Conservation (phyloP, 23 tunicate genomes). For the Trididemnum miniatum region DNA sequence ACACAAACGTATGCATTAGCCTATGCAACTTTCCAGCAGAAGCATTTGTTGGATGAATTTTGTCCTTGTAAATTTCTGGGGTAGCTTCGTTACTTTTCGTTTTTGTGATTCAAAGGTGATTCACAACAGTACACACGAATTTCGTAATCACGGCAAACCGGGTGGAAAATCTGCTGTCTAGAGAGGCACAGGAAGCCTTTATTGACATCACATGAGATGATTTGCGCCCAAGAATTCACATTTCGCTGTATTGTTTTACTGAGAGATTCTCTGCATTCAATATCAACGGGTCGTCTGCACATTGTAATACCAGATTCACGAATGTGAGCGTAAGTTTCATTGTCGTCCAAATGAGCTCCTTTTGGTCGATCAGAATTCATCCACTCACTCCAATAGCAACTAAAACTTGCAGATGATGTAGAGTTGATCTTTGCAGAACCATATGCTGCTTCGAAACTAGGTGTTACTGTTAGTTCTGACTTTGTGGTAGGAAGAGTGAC, state of each 20-base stretch:
- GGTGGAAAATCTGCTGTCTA: constrained; percentile 64
- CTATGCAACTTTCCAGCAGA: too few relatives aligned
- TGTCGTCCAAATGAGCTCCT: constrained; percentile 72
- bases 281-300: constrained; percentile 52
- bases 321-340: constrained; percentile 66
- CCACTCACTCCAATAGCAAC: constrained; percentile 87
- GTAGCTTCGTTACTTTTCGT: too few relatives aligned
- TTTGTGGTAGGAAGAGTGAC: too few relatives aligned
- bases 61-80: too few relatives aligned
- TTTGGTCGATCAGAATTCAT: constrained; percentile 73
- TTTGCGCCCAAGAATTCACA: constrained; percentile 52
- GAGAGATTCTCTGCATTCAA: constrained; percentile 73
- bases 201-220: constrained; percentile 55
- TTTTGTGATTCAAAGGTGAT: too few relatives aligned
- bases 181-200: constrained; percentile 61
- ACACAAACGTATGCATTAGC: too few relatives aligned
- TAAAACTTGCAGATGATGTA: too few relatives aligned
- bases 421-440: too few relatives aligned
- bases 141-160: constrained; percentile 88
- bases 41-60: too few relatives aligned
- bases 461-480: too few relatives aligned
- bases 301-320: constrained; percentile 30
- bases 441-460: too few relatives aligned
- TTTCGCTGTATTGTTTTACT: constrained; percentile 11
- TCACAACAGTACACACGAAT: constrained; percentile 69